Evolutionary conservation across 37 sponge, comb jelly and placozoan genomes (phyloP).

Genomic region (Mnemiopsis leidyi): DNA sequence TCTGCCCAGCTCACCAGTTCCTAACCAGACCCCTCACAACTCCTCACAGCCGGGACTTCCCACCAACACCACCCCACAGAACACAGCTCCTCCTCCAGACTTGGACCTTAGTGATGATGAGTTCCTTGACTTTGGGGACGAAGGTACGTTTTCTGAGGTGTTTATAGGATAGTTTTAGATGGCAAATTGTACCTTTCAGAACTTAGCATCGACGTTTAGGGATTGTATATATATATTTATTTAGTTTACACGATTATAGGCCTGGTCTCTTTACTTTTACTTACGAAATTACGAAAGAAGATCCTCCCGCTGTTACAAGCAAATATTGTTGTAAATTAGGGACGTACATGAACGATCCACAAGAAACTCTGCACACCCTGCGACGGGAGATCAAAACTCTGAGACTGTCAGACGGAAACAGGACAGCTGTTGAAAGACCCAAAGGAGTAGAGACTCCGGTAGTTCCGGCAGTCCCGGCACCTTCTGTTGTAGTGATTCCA

Average conservation of each 20-base stretch:
- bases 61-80: neutral
- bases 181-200: no score
- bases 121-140: slow-evolving; percentile 32
- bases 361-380: neutral
- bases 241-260: no score
- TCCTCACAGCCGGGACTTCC: neutral
- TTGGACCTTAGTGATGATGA: slow-evolving; percentile 30
- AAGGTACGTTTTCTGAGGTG: neutral
- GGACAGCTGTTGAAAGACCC: neutral
- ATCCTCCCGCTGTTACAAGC: no score
- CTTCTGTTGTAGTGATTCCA: neutral
- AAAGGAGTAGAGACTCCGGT: neutral
- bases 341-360: neutral
- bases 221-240: no score
- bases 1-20: neutral
- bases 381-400: neutral
- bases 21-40: neutral
- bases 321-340: neutral
- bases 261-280: no score
- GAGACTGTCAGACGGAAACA: neutral
- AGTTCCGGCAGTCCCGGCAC: neutral
- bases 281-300: no score
- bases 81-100: neutral
- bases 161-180: no score
- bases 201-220: no score